Evolutionary conservation across 2,797 vertebrate genomes (phyloP).

Genomic region (Catamblyrhynchus diadema): DNA sequence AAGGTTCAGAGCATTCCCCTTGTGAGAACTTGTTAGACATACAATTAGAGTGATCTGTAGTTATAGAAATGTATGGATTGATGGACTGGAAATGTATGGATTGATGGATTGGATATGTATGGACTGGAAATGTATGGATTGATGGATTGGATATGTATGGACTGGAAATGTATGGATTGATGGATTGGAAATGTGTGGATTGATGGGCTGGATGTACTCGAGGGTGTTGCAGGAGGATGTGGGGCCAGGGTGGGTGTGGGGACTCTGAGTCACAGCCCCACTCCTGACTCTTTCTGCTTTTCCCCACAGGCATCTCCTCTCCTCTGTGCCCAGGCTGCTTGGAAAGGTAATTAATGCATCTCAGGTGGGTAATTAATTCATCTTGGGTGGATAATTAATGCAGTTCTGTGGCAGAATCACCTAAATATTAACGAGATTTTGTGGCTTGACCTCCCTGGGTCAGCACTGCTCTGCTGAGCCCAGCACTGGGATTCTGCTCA

Average conservation of each 20-base stretch:
- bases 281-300: not conserved
- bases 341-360: not conserved
- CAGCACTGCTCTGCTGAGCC: not conserved
- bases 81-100: not conserved
- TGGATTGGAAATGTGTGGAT: not conserved
- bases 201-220: fast-evolving
- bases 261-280: not conserved
- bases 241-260: not conserved
- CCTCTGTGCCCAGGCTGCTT: not conserved
- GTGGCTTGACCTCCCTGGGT: not conserved
- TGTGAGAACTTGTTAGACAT: fast-evolving
- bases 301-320: not conserved
- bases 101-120: fast-evolving
- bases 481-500: fast-evolving
- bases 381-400: not conserved
- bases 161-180: fast-evolving
- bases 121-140: not conserved
- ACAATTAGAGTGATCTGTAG: fast-evolving
- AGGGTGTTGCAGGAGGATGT: not conserved
- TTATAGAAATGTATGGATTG: fast-evolving
- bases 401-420: not conserved
- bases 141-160: fast-evolving
- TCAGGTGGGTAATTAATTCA: not conserved
- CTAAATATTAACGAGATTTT: not conserved
- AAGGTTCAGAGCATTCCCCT: fast-evolving